Base-by-base conservation (phyloP, 2,113 vertebrate genomes). In the Scartelaos histophorus region DNA sequence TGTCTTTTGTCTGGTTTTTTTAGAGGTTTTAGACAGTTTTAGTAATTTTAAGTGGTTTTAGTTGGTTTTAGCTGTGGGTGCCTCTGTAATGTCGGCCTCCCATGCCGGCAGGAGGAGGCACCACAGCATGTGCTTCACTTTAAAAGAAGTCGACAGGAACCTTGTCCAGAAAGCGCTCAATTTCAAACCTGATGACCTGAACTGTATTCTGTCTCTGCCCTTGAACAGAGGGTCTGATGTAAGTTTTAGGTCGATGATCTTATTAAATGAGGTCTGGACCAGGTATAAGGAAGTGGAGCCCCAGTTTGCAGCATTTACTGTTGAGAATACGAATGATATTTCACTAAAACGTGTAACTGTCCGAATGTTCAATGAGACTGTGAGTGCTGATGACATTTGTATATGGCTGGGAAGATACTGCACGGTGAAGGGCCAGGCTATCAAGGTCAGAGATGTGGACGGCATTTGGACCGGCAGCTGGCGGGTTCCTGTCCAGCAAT, bases 381-480 rank as follows among this genome's bases (percentile, higher is more conserved):
- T 56, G n/a, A 56, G n/a, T 56, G 54, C 54, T 22, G 54, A 56
- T 3, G 54, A 56, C 6, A 56, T 56, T 22, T 56, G n/a, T 22
- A 1, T 13, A 22, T 56, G 54, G 54, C 54, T 56, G 54, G 54
- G 54, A 22, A 56, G 54, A 56, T 56, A 13, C 12, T 56, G 54
- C 54, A 56, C 21, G 54, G 54, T 56, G n/a, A 56, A 56, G 21
- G 54, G 54, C 54, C 54, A 56, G 54, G 54, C 54, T 56, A 22
- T 56, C 54, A 56, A 56, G n/a, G 54, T 56, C 7, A 56, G 54
- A 56, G 54, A 22, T 56, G 54, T 56, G 54, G 54, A 56, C 21
- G 54, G 54, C 54, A 56, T 56, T 56, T 56, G 54, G 54, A 56
- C 53, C 19, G 53, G 53, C 53, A 56, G 53, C 53, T 56, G 53